Base-by-base conservation (phyloP, 37 sponge, comb jelly and placozoan species). In the Cliona cf. orientalis region DNA sequence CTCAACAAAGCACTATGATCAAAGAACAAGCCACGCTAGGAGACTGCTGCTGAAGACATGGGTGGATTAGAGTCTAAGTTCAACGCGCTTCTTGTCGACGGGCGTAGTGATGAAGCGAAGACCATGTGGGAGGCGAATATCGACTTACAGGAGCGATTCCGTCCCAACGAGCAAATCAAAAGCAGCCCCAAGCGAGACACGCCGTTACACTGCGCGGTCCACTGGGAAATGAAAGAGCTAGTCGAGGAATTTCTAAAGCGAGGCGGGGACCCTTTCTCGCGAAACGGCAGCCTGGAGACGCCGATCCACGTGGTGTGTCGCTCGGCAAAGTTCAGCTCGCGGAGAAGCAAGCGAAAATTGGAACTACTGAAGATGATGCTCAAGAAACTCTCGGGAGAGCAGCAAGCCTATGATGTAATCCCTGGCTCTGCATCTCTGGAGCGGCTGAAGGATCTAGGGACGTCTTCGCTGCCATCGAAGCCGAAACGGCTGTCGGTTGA, bases 301-400 rank as follows among this genome's bases (percentile, higher is more conserved):
- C 81, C 93, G 6, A 61, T 92, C 7, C 93, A 92, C 39, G 39
- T 92, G 6, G 89, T 88, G 19, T 92, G 93, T 39, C 31, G 72
- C 28, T 80, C 89, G 37, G 41, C 75, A 2, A 56, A 72, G 14
- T 36, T 53, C 65, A 81, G 85, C 53, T 79, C 84, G 26, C 25
- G 82, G 0, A 69, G 29, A 36, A 42, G 46, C 72, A 79, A 80
- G 34, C 62, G 64, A 40, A 57, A 78, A 19, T 71, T 60, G 6
- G 93, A 87, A 5, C 56, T 85, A 21, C 82, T 92, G 32, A 26
- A 64, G 6, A 35, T 81, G 6, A n/a, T 92, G 57, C 64, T 92
- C 23, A 74, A 88, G 0, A 55, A 42, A 40, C 46, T 86, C 21
- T 67, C 87, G 0, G 31, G n/a, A 26, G 73, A 46, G n/a, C n/a